Evolutionary conservation across 1,140 invertebrate genomes (phyloP).

Genomic region (Asbolus verrucosus): DNA sequence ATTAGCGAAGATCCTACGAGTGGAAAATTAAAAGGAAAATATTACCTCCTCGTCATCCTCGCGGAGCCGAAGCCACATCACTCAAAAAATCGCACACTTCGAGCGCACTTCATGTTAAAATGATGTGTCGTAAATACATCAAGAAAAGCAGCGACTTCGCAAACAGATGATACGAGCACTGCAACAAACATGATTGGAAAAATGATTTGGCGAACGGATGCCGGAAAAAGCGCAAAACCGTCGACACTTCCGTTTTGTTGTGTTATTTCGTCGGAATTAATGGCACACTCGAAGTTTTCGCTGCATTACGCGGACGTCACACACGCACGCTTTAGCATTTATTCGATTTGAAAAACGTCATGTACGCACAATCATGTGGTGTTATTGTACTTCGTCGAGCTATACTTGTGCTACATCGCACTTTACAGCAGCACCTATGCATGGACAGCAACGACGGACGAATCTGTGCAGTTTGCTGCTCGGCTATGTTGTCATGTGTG

Average conservation of each 20-base stretch:
- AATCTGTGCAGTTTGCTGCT: not conserved
- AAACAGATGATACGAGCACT: slow-evolving; percentile 18
- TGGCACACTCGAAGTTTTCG: slow-evolving; percentile 8
- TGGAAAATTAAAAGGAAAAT: not conserved
- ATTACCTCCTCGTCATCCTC: slow-evolving; percentile 21
- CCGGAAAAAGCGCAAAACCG: slow-evolving; percentile 29
- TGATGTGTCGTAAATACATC: too few relatives aligned
- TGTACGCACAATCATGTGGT: slow-evolving; percentile 30
- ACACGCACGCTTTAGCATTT: slow-evolving; percentile 21
- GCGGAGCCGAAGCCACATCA: too few relatives aligned
- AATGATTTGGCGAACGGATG: slow-evolving; percentile 21
- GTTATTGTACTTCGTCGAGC: slow-evolving; percentile 5
- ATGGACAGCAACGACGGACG: too few relatives aligned
- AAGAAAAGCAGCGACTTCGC: not conserved
- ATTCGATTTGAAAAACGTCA: slow-evolving; percentile 24
- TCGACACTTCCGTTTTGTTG: slow-evolving; percentile 21
- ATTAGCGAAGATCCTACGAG: too few relatives aligned
- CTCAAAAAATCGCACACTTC: too few relatives aligned
- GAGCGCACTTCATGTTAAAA: too few relatives aligned
- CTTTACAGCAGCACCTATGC: too few relatives aligned
- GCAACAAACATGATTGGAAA: not conserved
- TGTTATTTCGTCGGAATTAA: not conserved
- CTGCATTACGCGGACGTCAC: slow-evolving; percentile 12
- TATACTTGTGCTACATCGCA: not conserved
- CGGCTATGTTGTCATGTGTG: not conserved